These are phyloP conservation scores for Cordilura impudica DNA, from an alignment of 2,888 invertebrate species.

Conservation along the genomic window DNA sequence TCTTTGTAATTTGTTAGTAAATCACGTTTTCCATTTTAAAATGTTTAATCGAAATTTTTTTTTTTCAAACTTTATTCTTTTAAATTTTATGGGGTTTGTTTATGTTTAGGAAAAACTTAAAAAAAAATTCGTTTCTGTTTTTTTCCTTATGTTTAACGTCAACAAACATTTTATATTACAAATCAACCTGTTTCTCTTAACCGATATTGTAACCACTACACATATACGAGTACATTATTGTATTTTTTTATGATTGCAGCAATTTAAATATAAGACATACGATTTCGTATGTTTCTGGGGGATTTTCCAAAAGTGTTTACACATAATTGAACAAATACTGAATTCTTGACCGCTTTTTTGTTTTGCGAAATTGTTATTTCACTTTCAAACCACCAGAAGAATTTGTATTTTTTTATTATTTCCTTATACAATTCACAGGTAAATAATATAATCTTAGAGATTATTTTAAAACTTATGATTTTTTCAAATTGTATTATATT, in stretches of 20 bases:
- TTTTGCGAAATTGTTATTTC: neutral
- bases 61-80: neutral
- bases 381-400: neutral
- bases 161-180: neutral
- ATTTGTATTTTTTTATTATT: neutral
- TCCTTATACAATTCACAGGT: neutral
- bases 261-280: neutral
- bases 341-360: neutral
- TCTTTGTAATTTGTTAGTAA: neutral
- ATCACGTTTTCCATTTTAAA: neutral
- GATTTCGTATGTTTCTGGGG: neutral
- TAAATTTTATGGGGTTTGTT: neutral
- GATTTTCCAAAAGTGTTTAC: neutral
- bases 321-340: neutral
- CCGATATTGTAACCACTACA: neutral
- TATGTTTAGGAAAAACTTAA: neutral
- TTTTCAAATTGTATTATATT: too few relatives aligned
- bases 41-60: neutral
- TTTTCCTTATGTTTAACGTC: neutral
- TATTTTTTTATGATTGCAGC: neutral
- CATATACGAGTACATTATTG: too few relatives aligned
- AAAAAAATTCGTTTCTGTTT: neutral
- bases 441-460: neutral
- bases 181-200: neutral
- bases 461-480: neutral